Evolutionary conservation across 2,888 invertebrate species (phyloP), one percentile per base, ranked within the genome.

Genomic region (Sylvicola fuscatus): DNA sequence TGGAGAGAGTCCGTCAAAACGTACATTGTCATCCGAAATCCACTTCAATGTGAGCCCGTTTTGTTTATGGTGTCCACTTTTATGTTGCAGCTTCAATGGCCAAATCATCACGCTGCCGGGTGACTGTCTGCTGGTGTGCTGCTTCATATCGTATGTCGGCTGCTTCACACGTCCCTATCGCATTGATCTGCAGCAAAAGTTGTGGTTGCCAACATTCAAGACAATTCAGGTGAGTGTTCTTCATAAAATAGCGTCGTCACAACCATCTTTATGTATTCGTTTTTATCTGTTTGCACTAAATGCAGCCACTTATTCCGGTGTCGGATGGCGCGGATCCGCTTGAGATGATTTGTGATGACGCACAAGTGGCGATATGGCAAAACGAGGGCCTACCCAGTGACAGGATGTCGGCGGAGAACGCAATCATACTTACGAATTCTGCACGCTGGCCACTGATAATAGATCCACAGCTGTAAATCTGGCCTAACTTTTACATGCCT

Each of bases 371-470:
- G 0, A 66, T 71, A 37, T 95, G 93, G 93, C 90, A 92, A 53
- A 93, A 93, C 52, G 86, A 89, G 56, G 90, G 80, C 0, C 59
- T 95, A 33, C 93, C 93, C 3, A 79, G 77, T 35, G 93, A 93
- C 54, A 66, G 80, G 34, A 92, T 92, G 89, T 92, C 92, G 6
- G 69, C 86, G 0, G 92, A 93, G 58, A 93, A 93, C 56, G 93
- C 92, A 4, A 83, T 84, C 13, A 90, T 93, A 44, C 65, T 93
- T 36, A 76, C 77, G 13, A 83, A 80, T 55, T 89, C 89, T 0
- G 76, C 86, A 29, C 65, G 92, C 16, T 93, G 92, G 86, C 92
- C 93, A 0, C 62, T 93, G 13, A 86, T 93, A 72, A 90, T 93
- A 44, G 93, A 93, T 61, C 92, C 92, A 0, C 90, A 90, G 56